Conservation (phyloP, 2,888 invertebrate genomes). For the Drosophila barbarae region DNA sequence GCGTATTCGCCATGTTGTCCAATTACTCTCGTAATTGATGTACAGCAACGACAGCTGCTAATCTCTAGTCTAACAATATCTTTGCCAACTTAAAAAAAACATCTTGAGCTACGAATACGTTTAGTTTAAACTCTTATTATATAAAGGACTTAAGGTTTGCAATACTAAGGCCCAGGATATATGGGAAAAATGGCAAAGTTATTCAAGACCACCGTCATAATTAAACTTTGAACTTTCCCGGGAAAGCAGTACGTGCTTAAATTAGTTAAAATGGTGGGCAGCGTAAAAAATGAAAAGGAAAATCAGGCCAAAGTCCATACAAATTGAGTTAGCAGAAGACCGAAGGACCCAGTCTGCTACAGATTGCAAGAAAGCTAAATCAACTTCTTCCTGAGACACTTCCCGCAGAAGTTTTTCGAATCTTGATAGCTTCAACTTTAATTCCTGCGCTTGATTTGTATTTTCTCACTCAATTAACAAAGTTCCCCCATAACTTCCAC, state of each 20-base stretch:
- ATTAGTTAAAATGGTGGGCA: slow-evolving; percentile 47
- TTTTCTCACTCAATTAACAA: slow-evolving; percentile 33
- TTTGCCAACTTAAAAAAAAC: not conserved
- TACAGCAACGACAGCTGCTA: slow-evolving; percentile 11
- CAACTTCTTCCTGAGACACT: not conserved
- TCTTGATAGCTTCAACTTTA: slow-evolving; percentile 12
- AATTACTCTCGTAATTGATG: slow-evolving; percentile 25
- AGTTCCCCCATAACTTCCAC: slow-evolving; percentile 40
- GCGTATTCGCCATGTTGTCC: slow-evolving; percentile 13
- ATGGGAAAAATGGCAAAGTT: not conserved
- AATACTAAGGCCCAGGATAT: not conserved
- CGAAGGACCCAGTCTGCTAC: not conserved
- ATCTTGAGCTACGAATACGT: not conserved
- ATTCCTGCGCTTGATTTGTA: slow-evolving; percentile 19
- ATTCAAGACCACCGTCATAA: slow-evolving; percentile 33
- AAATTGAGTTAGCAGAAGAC: slow-evolving; percentile 51
- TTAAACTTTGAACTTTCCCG: slow-evolving; percentile 52
- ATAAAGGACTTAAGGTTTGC: too few species aligned
- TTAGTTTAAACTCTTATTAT: not conserved
- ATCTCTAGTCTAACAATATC: not conserved
- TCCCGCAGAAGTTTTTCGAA: not conserved
- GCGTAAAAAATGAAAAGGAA: not conserved
- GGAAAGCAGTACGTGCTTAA: slow-evolving; percentile 42
- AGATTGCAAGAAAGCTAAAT: slow-evolving; percentile 4
- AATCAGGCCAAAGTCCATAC: slow-evolving; percentile 47